phyloP scores from a whole-genome alignment of 2,797 vertebrate genomes.

The Argya squamiceps region DNA sequence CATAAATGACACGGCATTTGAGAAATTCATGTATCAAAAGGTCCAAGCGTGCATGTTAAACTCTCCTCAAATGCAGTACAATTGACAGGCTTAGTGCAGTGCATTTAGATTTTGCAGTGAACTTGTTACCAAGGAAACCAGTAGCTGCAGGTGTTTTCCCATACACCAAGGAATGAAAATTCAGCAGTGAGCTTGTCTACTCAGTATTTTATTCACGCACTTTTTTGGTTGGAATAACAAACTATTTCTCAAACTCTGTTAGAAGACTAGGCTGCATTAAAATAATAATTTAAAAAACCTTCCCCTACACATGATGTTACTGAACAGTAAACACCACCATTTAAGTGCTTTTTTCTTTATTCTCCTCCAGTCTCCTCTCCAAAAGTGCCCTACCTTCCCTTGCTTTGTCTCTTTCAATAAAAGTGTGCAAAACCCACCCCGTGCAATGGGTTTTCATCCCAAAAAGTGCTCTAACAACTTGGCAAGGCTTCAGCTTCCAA shows the following conservation, averaged over 20 bases:
- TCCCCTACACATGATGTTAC: background rate
- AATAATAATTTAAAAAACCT: background rate
- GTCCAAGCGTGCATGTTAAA: background rate
- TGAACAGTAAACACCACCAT: background rate
- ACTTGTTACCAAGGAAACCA: conserved; percentile 66
- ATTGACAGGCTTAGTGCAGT: background rate
- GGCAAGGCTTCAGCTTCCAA: background rate
- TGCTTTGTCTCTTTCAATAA: background rate
- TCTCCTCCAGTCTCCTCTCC: background rate
- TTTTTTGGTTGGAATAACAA: background rate
- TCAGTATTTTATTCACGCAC: background rate
- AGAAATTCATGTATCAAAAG: background rate
- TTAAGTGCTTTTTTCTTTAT: background rate
- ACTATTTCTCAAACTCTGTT: background rate
- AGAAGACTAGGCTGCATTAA: background rate
- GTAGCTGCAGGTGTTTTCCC: conserved; percentile 44
- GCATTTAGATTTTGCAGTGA: conserved; percentile 7
- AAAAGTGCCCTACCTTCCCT: background rate
- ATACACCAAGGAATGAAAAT: background rate
- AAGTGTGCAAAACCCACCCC: background rate
- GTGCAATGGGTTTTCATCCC: background rate
- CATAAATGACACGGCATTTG: background rate
- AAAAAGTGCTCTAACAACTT: background rate
- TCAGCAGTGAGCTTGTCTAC: background rate
- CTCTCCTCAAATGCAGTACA: conserved; percentile 5